A percentile compares a stretch with the other conserved stretches of the same genome.
Conservation (phyloP, 2,113 vertebrate genomes). For the Oncorhynchus keta region DNA sequence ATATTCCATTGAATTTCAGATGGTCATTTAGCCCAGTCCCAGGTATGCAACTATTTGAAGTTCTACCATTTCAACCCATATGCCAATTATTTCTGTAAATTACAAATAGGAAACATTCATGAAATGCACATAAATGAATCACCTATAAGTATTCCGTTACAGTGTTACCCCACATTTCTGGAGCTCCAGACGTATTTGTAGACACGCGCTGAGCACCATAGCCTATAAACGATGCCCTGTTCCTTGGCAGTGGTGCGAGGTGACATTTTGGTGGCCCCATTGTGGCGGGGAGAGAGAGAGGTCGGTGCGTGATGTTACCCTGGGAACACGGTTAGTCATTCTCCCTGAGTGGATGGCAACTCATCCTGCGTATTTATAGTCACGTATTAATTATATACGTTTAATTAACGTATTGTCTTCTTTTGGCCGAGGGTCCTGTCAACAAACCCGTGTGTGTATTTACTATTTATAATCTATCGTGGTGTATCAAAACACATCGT, state of each 20-base stretch:
- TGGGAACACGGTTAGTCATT: slow-evolving; percentile 20
- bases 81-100: too few species aligned
- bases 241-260: background rate
- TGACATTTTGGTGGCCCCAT: slow-evolving; percentile 37
- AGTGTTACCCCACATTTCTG: background rate
- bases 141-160: too few species aligned
- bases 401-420: slow-evolving; percentile 32
- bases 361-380: slow-evolving; percentile 36
- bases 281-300: slow-evolving; percentile 26
- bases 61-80: too few species aligned
- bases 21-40: too few species aligned
- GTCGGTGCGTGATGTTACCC: slow-evolving; percentile 41
- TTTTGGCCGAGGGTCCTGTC: slow-evolving; percentile 28
- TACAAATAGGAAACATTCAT: too few species aligned
- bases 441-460: slow-evolving; percentile 34
- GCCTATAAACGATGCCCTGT: background rate
- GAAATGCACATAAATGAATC: too few species aligned
- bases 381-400: slow-evolving; percentile 27
- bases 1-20: too few species aligned
- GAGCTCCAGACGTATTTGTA: background rate
- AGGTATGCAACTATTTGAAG: too few species aligned
- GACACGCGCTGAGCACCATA: background rate
- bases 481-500: slow-evolving; percentile 45
- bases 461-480: slow-evolving; percentile 55
- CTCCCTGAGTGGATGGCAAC: slow-evolving; percentile 38